A percentile compares a stretch with the other conserved stretches of the same genome.
Evolutionary conservation across 2,888 invertebrate genomes (phyloP).

Genomic region (Rhyacophila evoluta): DNA sequence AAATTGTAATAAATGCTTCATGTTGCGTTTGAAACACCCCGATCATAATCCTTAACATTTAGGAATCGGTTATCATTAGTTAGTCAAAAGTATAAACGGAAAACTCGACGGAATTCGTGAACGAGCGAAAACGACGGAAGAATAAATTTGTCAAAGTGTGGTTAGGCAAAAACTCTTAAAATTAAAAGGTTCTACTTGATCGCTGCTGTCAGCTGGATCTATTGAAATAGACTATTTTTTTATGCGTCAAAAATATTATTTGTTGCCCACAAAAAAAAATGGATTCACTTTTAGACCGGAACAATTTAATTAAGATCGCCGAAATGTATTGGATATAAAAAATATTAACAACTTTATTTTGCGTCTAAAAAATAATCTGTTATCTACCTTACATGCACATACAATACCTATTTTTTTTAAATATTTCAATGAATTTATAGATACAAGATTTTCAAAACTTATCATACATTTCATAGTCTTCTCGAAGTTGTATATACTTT

Average conservation of each 20-base stretch:
- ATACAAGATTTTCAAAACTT: too few species aligned
- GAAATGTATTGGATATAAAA: too few species aligned
- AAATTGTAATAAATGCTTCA: too few species aligned
- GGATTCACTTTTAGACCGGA: too few species aligned
- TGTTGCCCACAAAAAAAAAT: not conserved
- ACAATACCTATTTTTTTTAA: too few species aligned
- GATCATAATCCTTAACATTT: not conserved
- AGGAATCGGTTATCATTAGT: constrained; percentile 19
- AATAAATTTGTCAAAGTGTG: constrained; percentile 17
- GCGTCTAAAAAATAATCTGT: too few species aligned
- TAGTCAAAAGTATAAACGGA: constrained; percentile 5
- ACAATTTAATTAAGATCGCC: too few species aligned
- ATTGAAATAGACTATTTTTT: not conserved
- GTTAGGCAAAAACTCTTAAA: not conserved
- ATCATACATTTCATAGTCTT: too few species aligned
- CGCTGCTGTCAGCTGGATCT: not conserved
- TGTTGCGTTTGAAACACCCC: not conserved
- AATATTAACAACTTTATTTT: too few species aligned
- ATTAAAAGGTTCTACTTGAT: not conserved
- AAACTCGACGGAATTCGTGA: not conserved
- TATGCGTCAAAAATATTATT: not conserved
- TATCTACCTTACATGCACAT: too few species aligned
- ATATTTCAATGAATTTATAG: too few species aligned
- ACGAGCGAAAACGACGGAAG: not conserved
- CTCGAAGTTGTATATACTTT: too few species aligned